Percentiles rank a stretch among this genome's conserved stretches.
These are phyloP conservation scores for Caenorhabditis afra DNA, from an alignment of 2,888 invertebrate genomes.

Conservation along the genomic window DNA sequence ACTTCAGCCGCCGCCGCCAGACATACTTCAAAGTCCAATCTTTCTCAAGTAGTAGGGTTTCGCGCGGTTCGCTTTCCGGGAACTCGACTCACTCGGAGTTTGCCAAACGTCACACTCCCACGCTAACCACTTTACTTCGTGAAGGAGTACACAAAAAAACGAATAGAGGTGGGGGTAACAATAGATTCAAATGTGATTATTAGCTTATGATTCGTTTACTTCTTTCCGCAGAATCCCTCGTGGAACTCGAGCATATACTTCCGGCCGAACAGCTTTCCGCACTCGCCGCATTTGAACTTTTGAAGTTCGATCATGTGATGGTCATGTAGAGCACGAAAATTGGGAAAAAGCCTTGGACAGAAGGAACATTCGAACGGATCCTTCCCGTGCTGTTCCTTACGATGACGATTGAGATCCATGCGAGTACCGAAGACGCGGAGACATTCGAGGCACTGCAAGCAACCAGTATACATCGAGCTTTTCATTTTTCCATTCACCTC, in stretches of 20 bases:
- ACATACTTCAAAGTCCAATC: constrained; percentile 20
- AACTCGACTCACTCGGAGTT: constrained; percentile 12
- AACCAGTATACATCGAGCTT: background rate
- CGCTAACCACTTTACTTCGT: background rate
- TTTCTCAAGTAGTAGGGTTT: constrained; percentile 48
- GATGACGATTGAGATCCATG: constrained; percentile 12
- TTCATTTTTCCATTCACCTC: background rate
- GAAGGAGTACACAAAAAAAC: background rate
- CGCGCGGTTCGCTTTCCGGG: constrained; percentile 41
- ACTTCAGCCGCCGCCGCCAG: constrained; percentile 24
- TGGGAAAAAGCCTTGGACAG: constrained; percentile 3
- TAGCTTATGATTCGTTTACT: background rate
- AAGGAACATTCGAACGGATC: constrained; percentile 6
- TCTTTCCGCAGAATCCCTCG: constrained; percentile 1
- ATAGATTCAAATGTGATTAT: background rate
- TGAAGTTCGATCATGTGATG: constrained; percentile 24
- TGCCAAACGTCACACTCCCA: constrained; percentile 12
- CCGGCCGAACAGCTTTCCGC: constrained; percentile 8
- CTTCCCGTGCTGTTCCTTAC: constrained; percentile 3
- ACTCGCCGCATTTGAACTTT: constrained; percentile 8
- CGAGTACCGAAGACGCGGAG: background rate
- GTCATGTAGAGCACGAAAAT: constrained; percentile 20
- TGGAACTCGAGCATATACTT: constrained; percentile 18
- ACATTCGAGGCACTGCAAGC: constrained; percentile 16
- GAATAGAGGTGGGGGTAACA: background rate